A percentile compares a stretch with the other conserved stretches of the same genome.
These are phyloP conservation scores for Aleadryas rufinucha DNA, from an alignment of 2,113 vertebrate genomes.

Conservation along the genomic window DNA sequence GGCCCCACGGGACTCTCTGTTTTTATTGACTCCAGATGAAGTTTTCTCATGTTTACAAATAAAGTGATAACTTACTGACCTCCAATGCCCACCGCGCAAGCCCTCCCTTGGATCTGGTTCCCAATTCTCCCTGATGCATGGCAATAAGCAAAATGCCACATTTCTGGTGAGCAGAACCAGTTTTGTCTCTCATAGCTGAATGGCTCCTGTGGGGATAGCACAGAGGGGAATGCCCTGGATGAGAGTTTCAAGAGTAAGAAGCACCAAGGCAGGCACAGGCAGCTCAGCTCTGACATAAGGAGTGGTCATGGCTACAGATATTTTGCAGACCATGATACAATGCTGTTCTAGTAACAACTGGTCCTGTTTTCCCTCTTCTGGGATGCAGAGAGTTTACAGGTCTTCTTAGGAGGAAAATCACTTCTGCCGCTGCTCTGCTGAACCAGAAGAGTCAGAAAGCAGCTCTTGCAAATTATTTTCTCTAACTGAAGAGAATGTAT, in stretches of 20 bases:
- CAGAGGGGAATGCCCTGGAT: not conserved
- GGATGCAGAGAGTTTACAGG: not conserved
- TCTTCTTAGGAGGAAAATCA: not conserved
- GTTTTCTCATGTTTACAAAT: conserved; percentile 54
- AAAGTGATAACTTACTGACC: conserved; percentile 23
- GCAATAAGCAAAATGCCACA: not conserved
- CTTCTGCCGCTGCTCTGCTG: not conserved
- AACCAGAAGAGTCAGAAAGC: not conserved
- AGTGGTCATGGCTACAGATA: not conserved
- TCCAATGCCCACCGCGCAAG: not conserved
- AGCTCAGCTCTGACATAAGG: not conserved
- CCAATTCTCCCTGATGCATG: not conserved
- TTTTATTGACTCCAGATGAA: conserved; percentile 55
- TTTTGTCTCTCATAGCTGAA: not conserved
- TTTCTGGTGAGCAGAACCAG: not conserved
- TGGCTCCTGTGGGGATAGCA: not conserved
- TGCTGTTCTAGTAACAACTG: not conserved
- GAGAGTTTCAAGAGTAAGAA: not conserved
- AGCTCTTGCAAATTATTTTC: conserved; percentile 1
- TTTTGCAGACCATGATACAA: not conserved
- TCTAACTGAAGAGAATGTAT: not conserved
- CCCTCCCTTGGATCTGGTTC: not conserved
- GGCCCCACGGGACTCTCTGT: not conserved
- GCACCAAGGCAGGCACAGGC: not conserved
- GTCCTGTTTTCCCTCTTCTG: not conserved